A percentile compares a stretch with the other conserved stretches of the same genome.
Conservation (phyloP, 2,797 vertebrate genomes). For the Toxotes lorentzi region DNA sequence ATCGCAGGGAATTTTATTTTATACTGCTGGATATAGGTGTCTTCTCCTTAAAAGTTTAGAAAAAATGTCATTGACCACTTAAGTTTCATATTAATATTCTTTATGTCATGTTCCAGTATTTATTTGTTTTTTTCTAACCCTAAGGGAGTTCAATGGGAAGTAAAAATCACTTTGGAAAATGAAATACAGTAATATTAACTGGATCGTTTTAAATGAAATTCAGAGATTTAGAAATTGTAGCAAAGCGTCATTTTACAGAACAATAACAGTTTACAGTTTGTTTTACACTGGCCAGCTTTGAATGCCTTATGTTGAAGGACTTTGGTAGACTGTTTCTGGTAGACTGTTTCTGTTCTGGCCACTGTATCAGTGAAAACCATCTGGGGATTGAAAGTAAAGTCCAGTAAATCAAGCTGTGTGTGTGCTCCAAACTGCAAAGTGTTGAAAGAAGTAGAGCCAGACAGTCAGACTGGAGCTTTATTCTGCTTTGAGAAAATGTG, state of each 20-base stretch:
- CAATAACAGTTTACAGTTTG: not conserved
- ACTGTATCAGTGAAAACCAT: conserved; percentile 9
- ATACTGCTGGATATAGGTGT: not conserved
- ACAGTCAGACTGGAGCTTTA: conserved; percentile 59
- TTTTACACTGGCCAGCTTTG: not conserved
- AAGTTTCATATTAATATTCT: not conserved
- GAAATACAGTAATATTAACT: not conserved
- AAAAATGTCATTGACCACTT: not conserved
- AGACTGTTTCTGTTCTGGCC: conserved; percentile 6
- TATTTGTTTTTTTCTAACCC: not conserved
- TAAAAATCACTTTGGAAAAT: not conserved
- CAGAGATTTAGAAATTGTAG: not conserved
- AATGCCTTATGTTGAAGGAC: not conserved
- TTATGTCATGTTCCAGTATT: not conserved
- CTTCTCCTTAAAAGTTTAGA: not conserved
- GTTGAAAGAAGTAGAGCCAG: conserved; percentile 54
- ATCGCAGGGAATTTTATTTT: not conserved
- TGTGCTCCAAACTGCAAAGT: conserved; percentile 16
- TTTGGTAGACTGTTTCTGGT: not conserved
- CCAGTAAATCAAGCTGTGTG: conserved; percentile 1
- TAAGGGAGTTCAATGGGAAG: not conserved
- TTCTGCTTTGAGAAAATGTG: conserved; percentile 59
- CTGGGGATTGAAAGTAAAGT: conserved; percentile 17
- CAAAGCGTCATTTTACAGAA: not conserved
- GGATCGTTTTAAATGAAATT: not conserved